Percentiles rank a stretch among this genome's conserved stretches.
Evolutionary conservation across 2,797 vertebrate species (phyloP).

Genomic region (Gadopsis marmoratus): DNA sequence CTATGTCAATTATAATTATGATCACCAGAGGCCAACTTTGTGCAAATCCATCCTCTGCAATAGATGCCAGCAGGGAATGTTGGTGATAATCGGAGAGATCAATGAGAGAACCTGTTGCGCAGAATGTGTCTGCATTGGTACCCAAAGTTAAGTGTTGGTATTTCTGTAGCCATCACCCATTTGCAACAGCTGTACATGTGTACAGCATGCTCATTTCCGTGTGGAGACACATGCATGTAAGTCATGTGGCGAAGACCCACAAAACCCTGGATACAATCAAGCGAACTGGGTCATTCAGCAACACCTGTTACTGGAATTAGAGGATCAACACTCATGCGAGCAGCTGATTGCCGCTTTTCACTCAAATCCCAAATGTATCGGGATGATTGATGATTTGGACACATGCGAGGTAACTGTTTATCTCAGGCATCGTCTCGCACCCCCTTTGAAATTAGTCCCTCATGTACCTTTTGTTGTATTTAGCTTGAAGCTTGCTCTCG

Average conservation of each 20-base stretch:
- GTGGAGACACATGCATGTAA: conserved; percentile 51
- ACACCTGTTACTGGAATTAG: conserved; percentile 79
- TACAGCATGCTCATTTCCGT: conserved; percentile 70
- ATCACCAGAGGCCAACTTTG: conserved; percentile 29
- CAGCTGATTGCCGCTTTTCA: conserved; percentile 68
- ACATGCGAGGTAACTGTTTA: conserved; percentile 70
- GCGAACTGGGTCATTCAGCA: conserved; percentile 59
- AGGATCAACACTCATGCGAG: conserved; percentile 59
- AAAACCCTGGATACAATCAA: conserved; percentile 62
- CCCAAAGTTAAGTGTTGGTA: conserved; percentile 36
- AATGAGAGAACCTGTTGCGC: conserved; percentile 35
- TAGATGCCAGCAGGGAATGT: conserved; percentile 40
- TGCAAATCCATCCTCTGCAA: conserved; percentile 54
- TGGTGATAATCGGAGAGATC: conserved; percentile 59
- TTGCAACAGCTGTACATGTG: conserved; percentile 70
- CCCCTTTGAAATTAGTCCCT: conserved; percentile 49
- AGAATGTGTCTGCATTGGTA: conserved; percentile 22
- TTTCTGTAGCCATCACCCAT: conserved; percentile 46
- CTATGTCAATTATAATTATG: conserved; percentile 11
- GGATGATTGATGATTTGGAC: conserved; percentile 71
- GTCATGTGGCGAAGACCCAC: conserved; percentile 58
- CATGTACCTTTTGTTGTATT: conserved; percentile 59
- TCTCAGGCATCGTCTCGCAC: conserved; percentile 56
- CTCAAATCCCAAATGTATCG: conserved; percentile 59
- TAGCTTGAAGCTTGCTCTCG: conserved; percentile 31